Evolutionary conservation across 2,888 invertebrate genomes (phyloP).

Genomic region (Melolontha melolontha): DNA sequence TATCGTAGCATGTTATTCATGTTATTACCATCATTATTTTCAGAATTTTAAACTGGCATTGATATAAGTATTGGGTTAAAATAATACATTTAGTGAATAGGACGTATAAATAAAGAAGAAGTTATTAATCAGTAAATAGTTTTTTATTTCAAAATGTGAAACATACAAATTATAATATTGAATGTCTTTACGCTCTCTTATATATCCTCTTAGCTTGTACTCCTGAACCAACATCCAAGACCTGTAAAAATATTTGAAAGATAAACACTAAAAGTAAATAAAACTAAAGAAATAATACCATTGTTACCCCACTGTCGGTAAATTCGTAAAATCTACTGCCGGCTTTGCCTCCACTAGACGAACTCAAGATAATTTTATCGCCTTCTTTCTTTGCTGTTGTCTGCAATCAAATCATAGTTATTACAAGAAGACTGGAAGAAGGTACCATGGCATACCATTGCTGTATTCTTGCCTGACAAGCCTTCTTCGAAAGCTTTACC

Average conservation of each 20-base stretch:
- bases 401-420: neutral
- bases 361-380: slow-evolving; percentile 1
- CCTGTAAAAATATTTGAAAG: neutral
- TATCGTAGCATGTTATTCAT: too few relatives aligned
- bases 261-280: neutral
- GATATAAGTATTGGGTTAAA: too few relatives aligned
- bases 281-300: neutral
- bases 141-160: neutral
- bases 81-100: too few relatives aligned
- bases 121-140: too few relatives aligned
- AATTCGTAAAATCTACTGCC: neutral
- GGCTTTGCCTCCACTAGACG: neutral
- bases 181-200: neutral
- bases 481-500: slow-evolving; percentile 13
- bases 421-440: neutral
- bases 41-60: too few relatives aligned
- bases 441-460: neutral
- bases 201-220: neutral
- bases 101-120: too few relatives aligned
- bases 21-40: too few relatives aligned
- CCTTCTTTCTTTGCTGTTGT: neutral
- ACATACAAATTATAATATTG: neutral
- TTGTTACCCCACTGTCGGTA: neutral
- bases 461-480: too few relatives aligned
- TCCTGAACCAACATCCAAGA: neutral